A percentile compares a stretch with the other conserved stretches of the same genome.
Conservation (phyloP, 2,888 invertebrate genomes). For the Piscicola geometra region DNA sequence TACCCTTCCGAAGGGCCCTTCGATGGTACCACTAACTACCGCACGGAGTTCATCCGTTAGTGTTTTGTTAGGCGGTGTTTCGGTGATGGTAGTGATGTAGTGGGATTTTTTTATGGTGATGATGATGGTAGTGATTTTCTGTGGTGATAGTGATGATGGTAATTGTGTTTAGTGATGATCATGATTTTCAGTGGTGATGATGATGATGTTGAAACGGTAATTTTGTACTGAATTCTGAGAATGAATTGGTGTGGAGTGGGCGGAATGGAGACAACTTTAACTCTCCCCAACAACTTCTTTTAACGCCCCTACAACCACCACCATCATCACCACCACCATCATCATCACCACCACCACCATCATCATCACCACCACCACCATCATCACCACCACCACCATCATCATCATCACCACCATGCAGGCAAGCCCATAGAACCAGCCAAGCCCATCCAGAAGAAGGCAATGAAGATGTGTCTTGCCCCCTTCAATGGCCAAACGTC, state of each 20-base stretch:
- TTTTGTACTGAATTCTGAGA: no score
- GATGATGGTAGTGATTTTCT: background rate
- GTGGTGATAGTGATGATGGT: background rate
- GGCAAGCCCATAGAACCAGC: conserved; percentile 28
- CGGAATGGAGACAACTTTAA: no score
- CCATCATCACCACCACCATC: background rate
- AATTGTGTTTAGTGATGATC: no score
- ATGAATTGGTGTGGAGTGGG: no score
- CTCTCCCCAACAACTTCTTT: background rate
- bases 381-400: background rate
- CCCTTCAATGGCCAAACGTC: conserved; percentile 27
- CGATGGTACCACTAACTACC: conserved; percentile 24
- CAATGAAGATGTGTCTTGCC: conserved; percentile 17
- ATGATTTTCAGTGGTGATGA: no score
- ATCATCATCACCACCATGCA: background rate
- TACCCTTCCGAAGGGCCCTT: conserved; percentile 16
- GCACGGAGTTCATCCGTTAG: conserved; percentile 30
- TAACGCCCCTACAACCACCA: background rate
- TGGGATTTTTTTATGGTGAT: background rate
- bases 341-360: background rate
- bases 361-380: background rate
- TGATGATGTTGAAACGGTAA: no score
- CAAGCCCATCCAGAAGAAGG: background rate
- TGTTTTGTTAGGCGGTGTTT: background rate
- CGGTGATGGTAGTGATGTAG: background rate